phyloP scores from a whole-genome alignment of 2,888 invertebrate genomes.

The Ochropacha duplaris region DNA sequence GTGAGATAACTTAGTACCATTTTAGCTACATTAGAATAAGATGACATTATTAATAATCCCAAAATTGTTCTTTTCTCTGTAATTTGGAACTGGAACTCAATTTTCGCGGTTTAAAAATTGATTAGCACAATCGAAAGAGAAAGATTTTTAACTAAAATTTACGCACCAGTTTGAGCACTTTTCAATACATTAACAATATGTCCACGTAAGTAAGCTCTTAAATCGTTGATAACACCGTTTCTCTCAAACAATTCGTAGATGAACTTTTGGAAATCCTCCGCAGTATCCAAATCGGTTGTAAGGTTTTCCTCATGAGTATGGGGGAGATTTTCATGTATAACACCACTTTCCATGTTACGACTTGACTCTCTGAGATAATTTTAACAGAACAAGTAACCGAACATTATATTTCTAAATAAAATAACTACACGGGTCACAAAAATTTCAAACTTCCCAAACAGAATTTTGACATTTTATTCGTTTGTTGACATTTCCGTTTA shows the following conservation, averaged over 20 bases:
- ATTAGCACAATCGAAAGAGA: background rate
- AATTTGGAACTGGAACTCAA: background rate
- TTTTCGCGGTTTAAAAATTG: background rate
- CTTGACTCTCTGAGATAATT: conserved; percentile 13
- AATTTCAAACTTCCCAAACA: conserved; percentile 73
- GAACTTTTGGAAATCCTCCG: conserved; percentile 82
- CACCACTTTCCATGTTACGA: conserved; percentile 48
- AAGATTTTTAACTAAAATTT: background rate
- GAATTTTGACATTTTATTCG: conserved; percentile 44
- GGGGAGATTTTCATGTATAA: conserved; percentile 17
- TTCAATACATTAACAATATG: conserved; percentile 83
- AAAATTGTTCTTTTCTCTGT: background rate
- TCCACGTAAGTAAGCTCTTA: conserved; percentile 82
- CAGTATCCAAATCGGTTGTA: conserved; percentile 39
- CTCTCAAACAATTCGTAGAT: conserved; percentile 83
- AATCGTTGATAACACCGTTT: conserved; percentile 82
- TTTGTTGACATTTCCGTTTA: conserved; percentile 63
- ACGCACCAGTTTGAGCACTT: conserved; percentile 68
- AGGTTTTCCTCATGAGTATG: conserved; percentile 22
- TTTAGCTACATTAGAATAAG: background rate
- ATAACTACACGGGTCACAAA: conserved; percentile 36
- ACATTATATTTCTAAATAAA: conserved; percentile 34
- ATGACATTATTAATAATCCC: background rate
- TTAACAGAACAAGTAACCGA: conserved; percentile 11
- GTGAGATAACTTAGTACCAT: background rate